Percentiles rank a stretch among this genome's conserved stretches.
Evolutionary conservation across 2,888 invertebrate genomes (phyloP).

Genomic region (Loripinus fragilis): DNA sequence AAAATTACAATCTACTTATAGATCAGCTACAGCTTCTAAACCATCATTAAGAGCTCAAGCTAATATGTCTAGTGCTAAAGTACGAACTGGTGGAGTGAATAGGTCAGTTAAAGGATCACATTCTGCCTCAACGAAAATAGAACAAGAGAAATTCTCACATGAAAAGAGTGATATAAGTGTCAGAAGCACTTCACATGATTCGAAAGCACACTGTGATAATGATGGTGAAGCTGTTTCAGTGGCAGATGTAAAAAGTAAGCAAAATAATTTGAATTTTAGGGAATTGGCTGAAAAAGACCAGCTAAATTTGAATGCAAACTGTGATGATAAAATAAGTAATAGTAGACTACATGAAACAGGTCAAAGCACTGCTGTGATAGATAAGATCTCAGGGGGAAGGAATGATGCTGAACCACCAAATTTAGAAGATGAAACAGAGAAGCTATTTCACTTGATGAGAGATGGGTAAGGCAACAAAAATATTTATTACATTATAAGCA

Average conservation of each 20-base stretch:
- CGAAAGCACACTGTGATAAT: neutral
- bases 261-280: neutral
- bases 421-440: neutral
- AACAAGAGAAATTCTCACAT: no score
- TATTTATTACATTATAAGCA: no score
- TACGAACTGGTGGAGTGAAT: neutral
- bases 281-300: no score
- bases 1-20: slow-evolving; percentile 55
- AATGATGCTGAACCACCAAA: slow-evolving; percentile 1
- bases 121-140: no score
- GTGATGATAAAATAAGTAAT: neutral
- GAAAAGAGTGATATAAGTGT: neutral
- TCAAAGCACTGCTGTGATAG: slow-evolving; percentile 15
- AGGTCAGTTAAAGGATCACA: no score
- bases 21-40: slow-evolving; percentile 42
- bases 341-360: neutral
- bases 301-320: neutral
- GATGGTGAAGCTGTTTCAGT: neutral
- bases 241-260: neutral
- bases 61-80: neutral
- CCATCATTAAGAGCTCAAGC: neutral
- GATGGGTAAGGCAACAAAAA: slow-evolving; percentile 6
- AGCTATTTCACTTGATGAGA: neutral
- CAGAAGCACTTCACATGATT: neutral
- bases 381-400: slow-evolving; percentile 18